Base-by-base conservation (phyloP, 2,113 vertebrate species). In the Capra hircus region DNA sequence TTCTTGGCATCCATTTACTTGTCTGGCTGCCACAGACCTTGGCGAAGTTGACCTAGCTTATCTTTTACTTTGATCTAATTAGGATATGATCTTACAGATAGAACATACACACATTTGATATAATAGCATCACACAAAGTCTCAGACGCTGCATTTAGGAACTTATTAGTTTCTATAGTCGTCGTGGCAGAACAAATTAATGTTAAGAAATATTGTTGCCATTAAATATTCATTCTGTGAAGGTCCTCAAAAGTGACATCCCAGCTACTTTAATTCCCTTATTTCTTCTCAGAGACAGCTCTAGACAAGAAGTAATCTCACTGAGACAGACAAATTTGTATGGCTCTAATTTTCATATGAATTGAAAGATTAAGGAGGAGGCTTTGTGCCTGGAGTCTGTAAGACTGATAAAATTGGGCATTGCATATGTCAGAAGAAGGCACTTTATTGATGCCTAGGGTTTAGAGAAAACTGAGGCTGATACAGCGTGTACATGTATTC, bases 281-380 rank as follows among this genome's bases (percentile, higher is more conserved):
- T 96, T 96, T 95, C 52, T 83, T 96, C 78, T 94, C 43, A 95
- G 64, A 97, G 94, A 81, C 50, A 95, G 59, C 93, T 94, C 86
- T 85, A 83, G 84, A 96, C 36, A 97, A 98, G 90, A 88, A 84
- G 7, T 33, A 96, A 95, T 90, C 36, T 95, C 90, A 30, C 13
- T 16, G 33, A 96, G 80, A 94, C 80, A 97, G 83, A 64, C 0
- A 12, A 81, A 90, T 91, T 84, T 96, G 25, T 90, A 62, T 57
- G 86, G 88, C 60, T 96, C 43, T 87, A 85, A 92, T 94, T 98
- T 96, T 50, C 92, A 97, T 74, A 97, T 36, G 81, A 97, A 67
- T 90, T 98, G 50, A 89, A 95, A 97, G 78, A 92, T 95, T 64
- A 98, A 96, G 91, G 82, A 83, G 93, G 93, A 92, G 57, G 88